Evolutionary conservation across 2,797 vertebrate species (phyloP).

Genomic region (Linurgus olivaceus): DNA sequence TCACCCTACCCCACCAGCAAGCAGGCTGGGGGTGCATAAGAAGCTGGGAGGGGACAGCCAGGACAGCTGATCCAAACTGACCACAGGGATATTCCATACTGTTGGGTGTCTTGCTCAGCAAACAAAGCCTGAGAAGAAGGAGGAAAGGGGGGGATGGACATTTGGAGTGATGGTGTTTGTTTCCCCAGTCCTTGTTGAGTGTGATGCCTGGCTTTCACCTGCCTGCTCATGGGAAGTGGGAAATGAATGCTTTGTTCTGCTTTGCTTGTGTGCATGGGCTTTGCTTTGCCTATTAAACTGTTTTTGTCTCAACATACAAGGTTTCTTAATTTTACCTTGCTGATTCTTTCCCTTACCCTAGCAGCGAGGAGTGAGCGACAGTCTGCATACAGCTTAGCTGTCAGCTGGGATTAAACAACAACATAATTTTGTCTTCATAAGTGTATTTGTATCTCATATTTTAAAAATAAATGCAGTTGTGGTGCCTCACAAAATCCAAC

Average conservation of each 20-base stretch:
- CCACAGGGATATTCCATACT: not conserved
- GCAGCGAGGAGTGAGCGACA: fast-evolving
- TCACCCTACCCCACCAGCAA: fast-evolving
- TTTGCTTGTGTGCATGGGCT: not conserved
- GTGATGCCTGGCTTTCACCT: not conserved
- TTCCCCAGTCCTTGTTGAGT: not conserved
- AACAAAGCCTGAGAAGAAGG: not conserved
- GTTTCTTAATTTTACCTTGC: not conserved
- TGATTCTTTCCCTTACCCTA: not conserved
- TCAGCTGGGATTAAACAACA: not conserved
- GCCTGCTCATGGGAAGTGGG: fast-evolving
- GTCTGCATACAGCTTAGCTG: not conserved
- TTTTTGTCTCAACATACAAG: not conserved
- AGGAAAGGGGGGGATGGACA: fast-evolving
- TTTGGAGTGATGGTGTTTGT: not conserved
- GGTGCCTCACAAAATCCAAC: not conserved
- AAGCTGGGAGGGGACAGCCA: fast-evolving
- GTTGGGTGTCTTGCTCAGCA: fast-evolving
- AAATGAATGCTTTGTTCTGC: not conserved
- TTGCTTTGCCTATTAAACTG: not conserved
- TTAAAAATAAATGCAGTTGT: not conserved
- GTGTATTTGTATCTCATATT: not conserved
- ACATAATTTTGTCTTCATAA: not conserved
- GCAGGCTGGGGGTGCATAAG: not conserved
- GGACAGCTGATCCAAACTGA: not conserved